phyloP scores from a whole-genome alignment of 30 jellyfish, hydroid and myxozoan species.

The Aurelia aurita complex sp. Pacific region DNA sequence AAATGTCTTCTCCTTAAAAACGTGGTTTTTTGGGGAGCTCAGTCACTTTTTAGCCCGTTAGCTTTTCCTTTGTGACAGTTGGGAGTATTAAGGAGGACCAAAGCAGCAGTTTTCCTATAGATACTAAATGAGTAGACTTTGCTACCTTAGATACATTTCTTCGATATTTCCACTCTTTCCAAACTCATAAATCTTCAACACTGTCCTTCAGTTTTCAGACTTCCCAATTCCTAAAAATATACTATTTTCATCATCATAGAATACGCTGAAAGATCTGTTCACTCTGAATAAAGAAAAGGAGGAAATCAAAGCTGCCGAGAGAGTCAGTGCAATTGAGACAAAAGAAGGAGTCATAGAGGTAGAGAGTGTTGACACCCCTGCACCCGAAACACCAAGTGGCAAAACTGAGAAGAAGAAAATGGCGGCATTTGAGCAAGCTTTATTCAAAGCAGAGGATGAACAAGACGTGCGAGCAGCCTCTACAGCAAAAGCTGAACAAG shows the following conservation, averaged over 20 bases:
- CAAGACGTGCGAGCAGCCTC: conserved; percentile 94
- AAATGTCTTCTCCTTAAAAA: too few species aligned
- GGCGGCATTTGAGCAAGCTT: conserved; percentile 82
- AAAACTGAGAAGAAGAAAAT: conserved; percentile 45
- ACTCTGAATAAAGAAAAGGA: conserved; percentile 9
- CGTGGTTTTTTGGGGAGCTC: too few species aligned
- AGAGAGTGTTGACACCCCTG: conserved; percentile 23
- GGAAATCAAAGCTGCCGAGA: not conserved
- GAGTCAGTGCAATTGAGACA: conserved; percentile 9
- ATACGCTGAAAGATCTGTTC: conserved; percentile 77
- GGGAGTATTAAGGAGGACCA: too few species aligned
- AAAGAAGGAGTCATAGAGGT: conserved; percentile 47
- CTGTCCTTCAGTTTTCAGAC: not conserved
- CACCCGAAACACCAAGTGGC: conserved; percentile 24
- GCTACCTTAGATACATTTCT: too few species aligned
- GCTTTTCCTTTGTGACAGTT: too few species aligned
- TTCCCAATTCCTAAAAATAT: not conserved
- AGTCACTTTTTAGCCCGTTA: too few species aligned
- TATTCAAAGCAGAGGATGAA: conserved; percentile 90
- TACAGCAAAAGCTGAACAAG: conserved; percentile 93
- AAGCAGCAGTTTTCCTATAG: too few species aligned
- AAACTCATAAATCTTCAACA: not conserved
- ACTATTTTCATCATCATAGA: conserved; percentile 3
- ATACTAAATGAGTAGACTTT: too few species aligned
- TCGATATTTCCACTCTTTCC: too few species aligned